phyloP scores from a whole-genome alignment of 2,888 invertebrate genomes.

The Eilema caniola region DNA sequence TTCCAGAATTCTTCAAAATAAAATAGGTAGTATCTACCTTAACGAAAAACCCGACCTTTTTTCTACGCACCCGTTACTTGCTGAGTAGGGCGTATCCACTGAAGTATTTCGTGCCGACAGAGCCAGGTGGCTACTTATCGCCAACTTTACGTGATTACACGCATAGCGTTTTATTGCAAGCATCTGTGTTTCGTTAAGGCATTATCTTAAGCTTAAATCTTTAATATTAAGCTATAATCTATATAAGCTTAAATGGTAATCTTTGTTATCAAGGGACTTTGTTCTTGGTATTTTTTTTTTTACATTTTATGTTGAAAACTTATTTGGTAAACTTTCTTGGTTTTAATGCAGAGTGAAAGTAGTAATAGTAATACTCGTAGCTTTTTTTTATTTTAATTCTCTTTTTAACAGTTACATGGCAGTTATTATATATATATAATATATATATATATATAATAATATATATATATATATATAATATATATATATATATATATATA shows the following conservation, averaged over 20 bases:
- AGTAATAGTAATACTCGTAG: no score
- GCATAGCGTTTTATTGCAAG: constrained; percentile 16
- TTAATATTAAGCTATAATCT: no score
- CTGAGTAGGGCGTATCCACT: not conserved
- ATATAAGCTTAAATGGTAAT: no score
- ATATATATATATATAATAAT: no score
- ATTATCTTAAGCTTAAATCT: constrained; percentile 7
- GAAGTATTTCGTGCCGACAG: constrained; percentile 1
- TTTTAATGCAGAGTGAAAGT: no score
- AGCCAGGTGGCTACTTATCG: constrained; percentile 20
- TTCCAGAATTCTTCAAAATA: not conserved
- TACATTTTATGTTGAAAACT: no score
- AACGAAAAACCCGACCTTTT: constrained; percentile 5
- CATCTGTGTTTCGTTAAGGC: not conserved
- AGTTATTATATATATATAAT: no score
- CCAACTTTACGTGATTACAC: constrained; percentile 18
- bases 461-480: no score
- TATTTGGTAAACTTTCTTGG: no score
- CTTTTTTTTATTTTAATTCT: no score
- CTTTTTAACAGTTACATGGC: no score
- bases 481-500: no score
- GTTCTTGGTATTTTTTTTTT: not conserved
- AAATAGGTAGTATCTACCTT: not conserved
- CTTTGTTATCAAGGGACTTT: not conserved
- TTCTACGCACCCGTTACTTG: not conserved